A percentile compares a stretch with the other conserved stretches of the same genome.
These are phyloP conservation scores for Vicugna pacos DNA, from an alignment of 2,113 vertebrate species.

Conservation along the genomic window DNA sequence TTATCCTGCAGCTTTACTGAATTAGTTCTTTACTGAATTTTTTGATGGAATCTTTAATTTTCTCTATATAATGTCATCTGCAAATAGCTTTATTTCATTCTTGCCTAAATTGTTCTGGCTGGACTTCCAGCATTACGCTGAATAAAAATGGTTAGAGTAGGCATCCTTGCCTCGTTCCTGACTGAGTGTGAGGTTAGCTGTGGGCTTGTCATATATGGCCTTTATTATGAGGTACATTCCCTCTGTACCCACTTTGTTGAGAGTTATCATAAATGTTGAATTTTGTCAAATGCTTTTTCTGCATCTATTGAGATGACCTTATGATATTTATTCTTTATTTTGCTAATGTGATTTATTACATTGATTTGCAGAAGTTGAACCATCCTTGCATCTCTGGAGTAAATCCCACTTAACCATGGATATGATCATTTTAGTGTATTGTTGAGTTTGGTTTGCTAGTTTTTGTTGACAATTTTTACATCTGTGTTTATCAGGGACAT, in stretches of 20 bases:
- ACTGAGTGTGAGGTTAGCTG: not conserved
- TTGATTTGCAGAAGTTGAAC: not conserved
- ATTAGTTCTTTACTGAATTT: not conserved
- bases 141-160: not conserved
- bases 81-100: not conserved
- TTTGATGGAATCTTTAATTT: not conserved
- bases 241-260: not conserved
- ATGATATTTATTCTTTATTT: not conserved
- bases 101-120: not conserved
- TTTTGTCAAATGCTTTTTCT: not conserved
- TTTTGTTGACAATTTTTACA: not conserved
- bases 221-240: not conserved
- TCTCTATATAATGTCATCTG: not conserved
- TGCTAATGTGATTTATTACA: not conserved
- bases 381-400: not conserved
- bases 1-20: not conserved
- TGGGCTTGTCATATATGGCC: not conserved
- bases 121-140: not conserved
- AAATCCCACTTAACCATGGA: not conserved
- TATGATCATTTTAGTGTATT: not conserved
- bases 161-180: not conserved
- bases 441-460: not conserved
- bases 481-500: not conserved
- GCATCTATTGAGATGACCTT: not conserved
- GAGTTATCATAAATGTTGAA: not conserved